Evolutionary conservation across 2,888 invertebrate genomes (phyloP).

Genomic region (Coleophora deauratella): DNA sequence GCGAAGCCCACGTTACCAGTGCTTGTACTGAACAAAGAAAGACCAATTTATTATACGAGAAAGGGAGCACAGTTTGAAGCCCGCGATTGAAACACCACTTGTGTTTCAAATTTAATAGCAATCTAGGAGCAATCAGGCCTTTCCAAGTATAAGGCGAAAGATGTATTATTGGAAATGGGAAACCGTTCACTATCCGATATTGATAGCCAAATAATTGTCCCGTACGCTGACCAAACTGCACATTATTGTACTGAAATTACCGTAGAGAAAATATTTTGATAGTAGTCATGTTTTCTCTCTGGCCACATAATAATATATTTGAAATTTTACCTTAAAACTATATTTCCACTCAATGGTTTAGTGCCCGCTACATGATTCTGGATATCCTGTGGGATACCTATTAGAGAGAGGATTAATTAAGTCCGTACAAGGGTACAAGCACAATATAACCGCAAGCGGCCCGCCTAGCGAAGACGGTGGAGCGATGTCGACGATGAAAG

Average conservation of each 20-base stretch:
- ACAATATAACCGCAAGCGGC: constrained; percentile 17
- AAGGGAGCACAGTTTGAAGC: constrained; percentile 69
- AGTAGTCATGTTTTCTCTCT: no score
- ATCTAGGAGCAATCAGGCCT: constrained; percentile 63
- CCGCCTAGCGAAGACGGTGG: constrained; percentile 24
- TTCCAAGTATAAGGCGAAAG: constrained; percentile 55
- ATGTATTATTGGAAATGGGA: constrained; percentile 56
- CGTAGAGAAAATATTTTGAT: constrained; percentile 19
- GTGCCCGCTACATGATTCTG: no score
- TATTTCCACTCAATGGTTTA: no score
- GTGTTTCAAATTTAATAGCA: constrained; percentile 69
- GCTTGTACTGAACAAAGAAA: constrained; percentile 58
- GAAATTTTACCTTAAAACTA: no score
- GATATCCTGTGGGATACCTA: no score
- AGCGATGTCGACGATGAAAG: constrained; percentile 59
- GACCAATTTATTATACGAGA: constrained; percentile 64
- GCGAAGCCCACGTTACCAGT: constrained; percentile 34
- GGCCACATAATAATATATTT: no score
- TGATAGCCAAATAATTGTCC: constrained; percentile 37
- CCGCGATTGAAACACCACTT: constrained; percentile 56
- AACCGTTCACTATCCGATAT: constrained; percentile 50
- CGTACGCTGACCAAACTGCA: constrained; percentile 15
- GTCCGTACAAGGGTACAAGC: constrained; percentile 2
- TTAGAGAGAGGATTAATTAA: no score
- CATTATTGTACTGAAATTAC: constrained; percentile 27